Percentiles rank a stretch among this genome's conserved stretches.
These are phyloP conservation scores for Onychostoma macrolepis DNA, from an alignment of 2,113 vertebrate species.

Conservation along the genomic window DNA sequence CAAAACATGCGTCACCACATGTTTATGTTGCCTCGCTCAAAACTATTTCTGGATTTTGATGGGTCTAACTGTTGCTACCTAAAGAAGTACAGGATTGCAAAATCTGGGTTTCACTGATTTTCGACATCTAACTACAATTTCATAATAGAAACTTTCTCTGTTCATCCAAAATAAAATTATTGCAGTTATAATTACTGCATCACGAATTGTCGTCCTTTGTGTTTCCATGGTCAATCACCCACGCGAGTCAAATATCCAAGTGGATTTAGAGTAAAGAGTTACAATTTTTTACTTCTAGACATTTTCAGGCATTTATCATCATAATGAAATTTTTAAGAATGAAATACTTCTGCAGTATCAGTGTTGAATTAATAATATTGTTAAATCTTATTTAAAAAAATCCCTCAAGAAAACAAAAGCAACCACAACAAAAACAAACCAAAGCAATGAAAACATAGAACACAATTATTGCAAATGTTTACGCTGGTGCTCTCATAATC, in stretches of 20 bases:
- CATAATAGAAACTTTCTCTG: not conserved
- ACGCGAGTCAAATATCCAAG: not conserved
- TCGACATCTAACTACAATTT: not conserved
- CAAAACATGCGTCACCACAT: not conserved
- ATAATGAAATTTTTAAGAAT: not conserved
- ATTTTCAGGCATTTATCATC: not conserved
- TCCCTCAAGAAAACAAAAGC: not conserved
- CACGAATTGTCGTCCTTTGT: not conserved
- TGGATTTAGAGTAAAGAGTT: not conserved
- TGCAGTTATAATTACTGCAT: not conserved
- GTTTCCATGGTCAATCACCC: not conserved
- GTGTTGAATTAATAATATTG: not conserved
- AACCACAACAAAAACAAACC: not conserved
- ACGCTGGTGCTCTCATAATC: slow-evolving; percentile 58
- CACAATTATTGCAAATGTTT: not conserved
- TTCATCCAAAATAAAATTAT: not conserved
- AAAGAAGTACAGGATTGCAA: not conserved
- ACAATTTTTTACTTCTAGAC: not conserved
- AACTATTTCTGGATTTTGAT: not conserved
- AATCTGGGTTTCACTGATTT: not conserved
- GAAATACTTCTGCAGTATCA: not conserved
- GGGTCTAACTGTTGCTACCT: not conserved
- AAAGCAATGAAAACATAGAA: not conserved
- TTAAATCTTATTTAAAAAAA: not conserved
- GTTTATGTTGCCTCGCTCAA: not conserved